Percentiles rank a stretch among this genome's conserved stretches.
Evolutionary conservation across 2,888 invertebrate species (phyloP).

Genomic region (Drosophila melanosoma): DNA sequence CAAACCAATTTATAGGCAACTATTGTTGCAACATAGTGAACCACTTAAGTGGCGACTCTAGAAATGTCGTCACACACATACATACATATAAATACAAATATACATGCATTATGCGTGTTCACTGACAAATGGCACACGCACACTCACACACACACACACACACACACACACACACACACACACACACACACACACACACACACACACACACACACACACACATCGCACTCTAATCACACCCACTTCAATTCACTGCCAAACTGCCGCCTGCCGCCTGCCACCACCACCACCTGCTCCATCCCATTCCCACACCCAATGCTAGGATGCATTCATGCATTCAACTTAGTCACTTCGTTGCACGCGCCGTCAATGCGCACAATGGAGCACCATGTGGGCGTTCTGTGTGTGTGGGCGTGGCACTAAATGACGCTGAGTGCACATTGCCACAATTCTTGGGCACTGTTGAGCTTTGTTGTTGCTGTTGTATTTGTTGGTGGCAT

Average conservation of each 20-base stretch:
- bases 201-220: neutral
- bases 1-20: slow-evolving; percentile 54
- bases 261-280: neutral
- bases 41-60: slow-evolving; percentile 38
- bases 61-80: slow-evolving; percentile 14
- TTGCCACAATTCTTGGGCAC: slow-evolving; percentile 68
- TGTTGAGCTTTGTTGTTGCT: slow-evolving; percentile 33
- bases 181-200: neutral
- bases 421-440: slow-evolving; percentile 75
- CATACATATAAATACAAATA: slow-evolving; percentile 4
- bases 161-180: too few relatives aligned
- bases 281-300: neutral
- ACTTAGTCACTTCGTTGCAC: slow-evolving; percentile 61
- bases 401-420: slow-evolving; percentile 49
- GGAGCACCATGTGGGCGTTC: slow-evolving; percentile 49
- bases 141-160: neutral
- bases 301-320: neutral
- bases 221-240: slow-evolving; percentile 58
- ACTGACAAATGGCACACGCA: neutral
- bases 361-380: slow-evolving; percentile 60
- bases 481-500: slow-evolving; percentile 56
- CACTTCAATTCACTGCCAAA: slow-evolving; percentile 45
- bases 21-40: slow-evolving; percentile 48
- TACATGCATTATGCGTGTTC: slow-evolving; percentile 2
- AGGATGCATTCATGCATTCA: slow-evolving; percentile 40